These are phyloP conservation scores for Hypotaenidia philippensis DNA, from an alignment of 2,797 vertebrate species.

Conservation along the genomic window DNA sequence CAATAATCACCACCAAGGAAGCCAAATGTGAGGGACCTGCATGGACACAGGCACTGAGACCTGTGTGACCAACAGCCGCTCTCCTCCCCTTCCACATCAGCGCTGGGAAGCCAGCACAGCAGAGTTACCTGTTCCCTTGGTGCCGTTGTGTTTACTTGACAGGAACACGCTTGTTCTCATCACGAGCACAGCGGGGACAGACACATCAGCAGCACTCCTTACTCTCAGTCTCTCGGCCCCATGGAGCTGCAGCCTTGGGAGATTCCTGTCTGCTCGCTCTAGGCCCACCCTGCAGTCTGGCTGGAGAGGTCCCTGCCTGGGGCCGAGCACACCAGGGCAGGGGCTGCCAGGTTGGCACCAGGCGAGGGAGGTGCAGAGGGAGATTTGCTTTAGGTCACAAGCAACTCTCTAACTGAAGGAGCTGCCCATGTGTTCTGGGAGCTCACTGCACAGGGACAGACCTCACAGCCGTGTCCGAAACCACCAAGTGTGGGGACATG, in stretches of 20 bases:
- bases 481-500: rapidly evolving
- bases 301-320: not conserved
- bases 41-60: rapidly evolving
- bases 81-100: not conserved
- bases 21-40: not conserved
- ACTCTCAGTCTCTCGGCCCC: not conserved
- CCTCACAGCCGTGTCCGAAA: not conserved
- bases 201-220: not conserved
- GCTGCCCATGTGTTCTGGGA: rapidly evolving
- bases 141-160: not conserved
- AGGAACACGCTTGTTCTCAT: not conserved
- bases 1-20: not conserved
- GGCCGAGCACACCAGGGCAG: rapidly evolving
- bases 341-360: not conserved
- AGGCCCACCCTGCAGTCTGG: not conserved
- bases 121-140: not conserved
- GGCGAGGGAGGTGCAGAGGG: not conserved
- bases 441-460: not conserved
- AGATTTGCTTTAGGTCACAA: not conserved
- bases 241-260: not conserved
- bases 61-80: rapidly evolving
- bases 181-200: not conserved
- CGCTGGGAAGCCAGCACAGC: not conserved
- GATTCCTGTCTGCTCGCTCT: not conserved
- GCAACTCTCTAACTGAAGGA: not conserved